phyloP scores from a whole-genome alignment of 2,797 vertebrate species.

The Emydoidea blandingii region DNA sequence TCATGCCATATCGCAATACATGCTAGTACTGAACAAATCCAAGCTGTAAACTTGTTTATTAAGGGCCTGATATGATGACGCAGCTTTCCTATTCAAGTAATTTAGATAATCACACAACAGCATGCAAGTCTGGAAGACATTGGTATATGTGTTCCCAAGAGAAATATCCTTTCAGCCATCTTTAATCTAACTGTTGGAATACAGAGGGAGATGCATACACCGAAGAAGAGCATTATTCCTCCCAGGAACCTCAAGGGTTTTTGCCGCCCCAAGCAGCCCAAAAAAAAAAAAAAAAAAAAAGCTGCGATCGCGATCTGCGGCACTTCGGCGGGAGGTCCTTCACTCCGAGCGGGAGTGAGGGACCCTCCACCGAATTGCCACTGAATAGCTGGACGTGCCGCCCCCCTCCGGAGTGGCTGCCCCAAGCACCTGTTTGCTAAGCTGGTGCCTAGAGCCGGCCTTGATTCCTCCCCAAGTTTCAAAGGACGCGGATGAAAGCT shows the following conservation, averaged over 20 bases:
- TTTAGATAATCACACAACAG: constrained; percentile 62
- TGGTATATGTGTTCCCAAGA: constrained; percentile 50
- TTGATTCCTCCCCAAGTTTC: constrained; percentile 18
- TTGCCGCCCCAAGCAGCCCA: too few relatives aligned
- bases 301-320: too few relatives aligned
- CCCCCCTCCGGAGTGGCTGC: too few relatives aligned
- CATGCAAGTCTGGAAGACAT: constrained; percentile 66
- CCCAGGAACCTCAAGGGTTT: neutral
- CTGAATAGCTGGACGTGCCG: too few relatives aligned
- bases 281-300: too few relatives aligned
- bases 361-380: too few relatives aligned
- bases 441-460: too few relatives aligned
- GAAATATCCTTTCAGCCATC: constrained; percentile 62
- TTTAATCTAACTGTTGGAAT: constrained; percentile 58
- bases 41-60: constrained; percentile 29
- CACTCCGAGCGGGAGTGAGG: too few relatives aligned
- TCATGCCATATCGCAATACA: neutral
- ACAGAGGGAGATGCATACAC: constrained; percentile 39
- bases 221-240: constrained; percentile 21
- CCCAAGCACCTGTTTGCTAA: too few relatives aligned
- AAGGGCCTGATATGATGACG: constrained; percentile 52
- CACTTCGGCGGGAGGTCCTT: too few relatives aligned
- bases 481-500: neutral
- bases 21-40: constrained; percentile 1
- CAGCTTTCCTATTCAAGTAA: constrained; percentile 68